A percentile compares a stretch with the other conserved stretches of the same genome.
phyloP scores from a whole-genome alignment of 2,113 vertebrate species.

The Sorex fumeus region DNA sequence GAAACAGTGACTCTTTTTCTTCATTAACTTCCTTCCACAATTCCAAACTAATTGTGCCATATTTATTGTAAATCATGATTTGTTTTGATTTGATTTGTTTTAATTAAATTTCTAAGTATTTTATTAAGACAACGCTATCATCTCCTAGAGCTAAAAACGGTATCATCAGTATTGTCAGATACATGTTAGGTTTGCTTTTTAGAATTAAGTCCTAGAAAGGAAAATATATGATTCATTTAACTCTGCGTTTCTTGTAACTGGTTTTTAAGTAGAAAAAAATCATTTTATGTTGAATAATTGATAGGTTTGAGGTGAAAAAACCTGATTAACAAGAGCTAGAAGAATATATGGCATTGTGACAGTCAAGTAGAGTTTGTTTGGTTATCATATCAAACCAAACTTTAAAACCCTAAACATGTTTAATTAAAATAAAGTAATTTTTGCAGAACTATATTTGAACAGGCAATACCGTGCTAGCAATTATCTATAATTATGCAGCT shows the following conservation, averaged over 20 bases:
- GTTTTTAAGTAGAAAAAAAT: slow-evolving; percentile 72
- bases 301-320: slow-evolving; percentile 15
- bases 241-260: slow-evolving; percentile 54
- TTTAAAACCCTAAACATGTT: slow-evolving; percentile 87
- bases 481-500: slow-evolving; percentile 88
- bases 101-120: not conserved
- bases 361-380: slow-evolving; percentile 83
- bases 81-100: slow-evolving; percentile 17
- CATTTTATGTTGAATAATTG: slow-evolving; percentile 16
- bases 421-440: slow-evolving; percentile 90
- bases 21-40: not conserved
- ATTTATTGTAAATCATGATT: slow-evolving; percentile 22
- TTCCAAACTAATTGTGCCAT: not conserved
- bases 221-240: not conserved
- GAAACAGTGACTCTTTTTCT: not conserved
- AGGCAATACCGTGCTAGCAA: slow-evolving; percentile 86
- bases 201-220: slow-evolving; percentile 9
- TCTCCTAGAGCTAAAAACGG: not conserved
- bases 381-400: slow-evolving; percentile 76
- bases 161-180: slow-evolving; percentile 16
- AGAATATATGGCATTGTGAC: slow-evolving; percentile 58
- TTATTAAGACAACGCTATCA: slow-evolving; percentile 7
- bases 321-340: slow-evolving; percentile 66
- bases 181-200: slow-evolving; percentile 26
- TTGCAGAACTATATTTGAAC: slow-evolving; percentile 87